phyloP scores from a whole-genome alignment of 2,113 vertebrate genomes.

The Ardeotis arabs region DNA sequence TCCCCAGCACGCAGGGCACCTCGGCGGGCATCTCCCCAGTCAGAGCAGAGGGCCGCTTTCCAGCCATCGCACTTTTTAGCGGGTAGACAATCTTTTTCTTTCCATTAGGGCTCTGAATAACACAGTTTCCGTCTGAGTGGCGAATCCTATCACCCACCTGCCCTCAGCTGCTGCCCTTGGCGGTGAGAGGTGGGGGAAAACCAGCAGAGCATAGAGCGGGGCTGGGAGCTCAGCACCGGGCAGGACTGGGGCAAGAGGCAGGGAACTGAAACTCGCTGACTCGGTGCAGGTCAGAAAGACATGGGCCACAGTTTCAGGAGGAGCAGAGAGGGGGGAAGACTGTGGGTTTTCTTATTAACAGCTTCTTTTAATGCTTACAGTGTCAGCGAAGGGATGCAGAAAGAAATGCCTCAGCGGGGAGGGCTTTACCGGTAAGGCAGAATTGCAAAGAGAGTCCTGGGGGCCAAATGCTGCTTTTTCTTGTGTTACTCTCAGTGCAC shows the following conservation, averaged over 20 bases:
- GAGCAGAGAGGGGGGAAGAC: neutral
- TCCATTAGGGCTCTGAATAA: neutral
- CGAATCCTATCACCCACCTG: neutral
- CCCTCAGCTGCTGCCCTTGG: neutral
- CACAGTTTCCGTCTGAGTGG: neutral
- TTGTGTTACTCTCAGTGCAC: neutral
- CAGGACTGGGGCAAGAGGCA: neutral
- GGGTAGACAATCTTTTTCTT: neutral
- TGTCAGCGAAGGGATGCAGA: neutral
- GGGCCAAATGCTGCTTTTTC: neutral
- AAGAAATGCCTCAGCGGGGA: neutral
- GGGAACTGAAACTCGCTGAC: constrained; percentile 14
- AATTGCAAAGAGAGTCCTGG: neutral
- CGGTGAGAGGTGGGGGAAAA: neutral
- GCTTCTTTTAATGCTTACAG: neutral
- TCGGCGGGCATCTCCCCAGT: fast-evolving
- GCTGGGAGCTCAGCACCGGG: neutral
- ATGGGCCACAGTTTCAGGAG: neutral
- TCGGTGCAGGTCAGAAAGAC: neutral
- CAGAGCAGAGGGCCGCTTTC: neutral
- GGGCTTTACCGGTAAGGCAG: neutral
- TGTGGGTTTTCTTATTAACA: neutral
- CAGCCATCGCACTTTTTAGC: neutral
- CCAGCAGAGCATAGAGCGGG: neutral
- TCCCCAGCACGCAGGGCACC: neutral